Evolutionary conservation across 2,113 vertebrate species (phyloP), one percentile per base, ranked within the genome.

Genomic region (Speoplatyrhinus poulsoni): DNA sequence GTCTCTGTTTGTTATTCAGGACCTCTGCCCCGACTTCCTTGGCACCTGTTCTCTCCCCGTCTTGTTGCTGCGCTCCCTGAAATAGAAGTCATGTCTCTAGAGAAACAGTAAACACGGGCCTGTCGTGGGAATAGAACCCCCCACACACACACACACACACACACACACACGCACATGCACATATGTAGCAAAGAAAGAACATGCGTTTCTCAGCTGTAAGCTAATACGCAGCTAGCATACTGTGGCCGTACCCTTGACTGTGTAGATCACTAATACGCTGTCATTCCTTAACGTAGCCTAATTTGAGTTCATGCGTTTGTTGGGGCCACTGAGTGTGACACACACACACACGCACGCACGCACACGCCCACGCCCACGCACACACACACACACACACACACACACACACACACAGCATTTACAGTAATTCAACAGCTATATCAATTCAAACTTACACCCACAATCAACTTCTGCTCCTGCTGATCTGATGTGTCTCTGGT

Each of bases 31-130:
- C 81, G 77, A 87, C 81, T 87, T 90, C 86, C 86, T 90, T 87
- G 88, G 87, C 88, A 91, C 88, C 88, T 91, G 90, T 91, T 82
- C 85, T 72, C 75, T 86, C 72, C 75, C 63, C 58, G 66, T 87
- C 87, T 84, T 80, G 79, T 76, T 78, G 72, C 85, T 86, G 69
- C 33, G 69, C 83, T 83, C 81, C 90, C 82, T 87, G 77, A 90
- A 90, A 89, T 90, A 90, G 88, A 88, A 74, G 73, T 79, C 59
- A 56, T 79, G 79, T 90, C 82, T 89, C 83, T 72, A 81, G 87
- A 87, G 85, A 75, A 84, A 79, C 75, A 88, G 83, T 81, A 87
- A 88, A 89, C 80, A 87, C 75, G 74, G 80, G 72, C 80, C 73
- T 77, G 85, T 67, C 81, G 75, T 90, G 85, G 87, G 88, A 91